Evolutionary conservation across 2,113 vertebrate genomes (phyloP).

Genomic region (Tachycineta bicolor): DNA sequence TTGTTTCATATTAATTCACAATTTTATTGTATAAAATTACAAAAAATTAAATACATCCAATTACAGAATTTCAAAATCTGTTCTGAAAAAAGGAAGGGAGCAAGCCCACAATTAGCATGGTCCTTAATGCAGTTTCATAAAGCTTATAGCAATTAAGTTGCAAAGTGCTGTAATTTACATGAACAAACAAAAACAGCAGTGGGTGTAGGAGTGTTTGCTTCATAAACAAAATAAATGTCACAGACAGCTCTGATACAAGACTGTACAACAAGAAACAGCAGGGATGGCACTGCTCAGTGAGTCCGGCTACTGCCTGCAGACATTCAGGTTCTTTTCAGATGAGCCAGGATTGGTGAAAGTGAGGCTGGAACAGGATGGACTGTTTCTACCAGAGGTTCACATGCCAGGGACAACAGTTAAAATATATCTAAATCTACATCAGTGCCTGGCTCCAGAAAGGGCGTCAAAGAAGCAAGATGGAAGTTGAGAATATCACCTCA

Average conservation of each 20-base stretch:
- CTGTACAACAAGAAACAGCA: background rate
- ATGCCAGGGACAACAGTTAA: background rate
- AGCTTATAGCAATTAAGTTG: constrained; percentile 17
- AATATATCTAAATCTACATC: background rate
- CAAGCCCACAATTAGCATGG: background rate
- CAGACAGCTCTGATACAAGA: background rate
- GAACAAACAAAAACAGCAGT: constrained; percentile 9
- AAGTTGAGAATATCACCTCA: background rate
- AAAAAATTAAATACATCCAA: background rate
- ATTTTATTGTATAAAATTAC: background rate
- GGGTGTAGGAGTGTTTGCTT: background rate
- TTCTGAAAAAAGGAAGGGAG: background rate
- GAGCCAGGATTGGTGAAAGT: background rate
- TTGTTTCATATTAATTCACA: background rate
- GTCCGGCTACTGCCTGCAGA: background rate
- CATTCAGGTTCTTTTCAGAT: background rate
- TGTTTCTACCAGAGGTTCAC: background rate
- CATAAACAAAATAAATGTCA: constrained; percentile 16
- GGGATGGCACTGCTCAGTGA: background rate
- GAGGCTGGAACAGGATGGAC: background rate
- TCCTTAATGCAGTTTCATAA: background rate
- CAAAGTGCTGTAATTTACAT: constrained; percentile 15
- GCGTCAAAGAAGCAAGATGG: background rate
- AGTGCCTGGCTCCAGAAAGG: background rate
- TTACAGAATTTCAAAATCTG: constrained; percentile 5